phyloP scores from a whole-genome alignment of 2,888 invertebrate species.

The Amiota mariae region DNA sequence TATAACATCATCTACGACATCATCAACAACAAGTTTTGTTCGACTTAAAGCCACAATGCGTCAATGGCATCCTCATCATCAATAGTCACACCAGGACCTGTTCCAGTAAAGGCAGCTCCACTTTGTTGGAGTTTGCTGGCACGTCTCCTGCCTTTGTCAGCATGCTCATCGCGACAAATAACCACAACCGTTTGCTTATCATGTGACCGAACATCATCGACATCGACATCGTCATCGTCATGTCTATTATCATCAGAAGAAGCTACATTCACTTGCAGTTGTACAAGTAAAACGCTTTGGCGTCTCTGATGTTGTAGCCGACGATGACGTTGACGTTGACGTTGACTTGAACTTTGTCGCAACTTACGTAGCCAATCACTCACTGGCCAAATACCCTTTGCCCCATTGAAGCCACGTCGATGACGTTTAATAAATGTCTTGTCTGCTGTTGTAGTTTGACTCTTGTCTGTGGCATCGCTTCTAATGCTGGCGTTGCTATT shows the following conservation, averaged over 20 bases:
- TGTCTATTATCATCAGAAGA: neutral
- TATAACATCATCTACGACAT: neutral
- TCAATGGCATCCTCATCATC: conserved; percentile 60
- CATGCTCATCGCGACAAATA: neutral
- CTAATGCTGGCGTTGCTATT: conserved; percentile 1
- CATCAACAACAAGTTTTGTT: neutral
- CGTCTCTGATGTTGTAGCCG: conserved; percentile 31
- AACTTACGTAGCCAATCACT: conserved; percentile 62
- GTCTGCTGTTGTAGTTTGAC: neutral
- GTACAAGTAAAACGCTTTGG: conserved; percentile 52
- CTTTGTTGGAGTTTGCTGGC: conserved; percentile 37
- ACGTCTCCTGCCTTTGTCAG: conserved; percentile 4
- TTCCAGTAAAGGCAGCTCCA: conserved; percentile 38
- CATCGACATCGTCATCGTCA: conserved; percentile 59
- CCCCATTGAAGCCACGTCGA: conserved; percentile 48
- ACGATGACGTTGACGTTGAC: conserved; percentile 29
- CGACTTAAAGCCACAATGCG: conserved; percentile 54
- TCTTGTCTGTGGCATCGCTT: conserved; percentile 34
- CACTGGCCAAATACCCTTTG: conserved; percentile 58
- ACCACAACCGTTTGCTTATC: conserved; percentile 49
- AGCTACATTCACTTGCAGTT: conserved; percentile 9
- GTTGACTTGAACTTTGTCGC: conserved; percentile 45
- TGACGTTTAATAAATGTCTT: conserved; percentile 32
- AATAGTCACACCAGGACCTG: conserved; percentile 31
- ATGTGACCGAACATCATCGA: neutral